Conservation (phyloP, 2,797 vertebrate genomes). For the Emys orbicularis region DNA sequence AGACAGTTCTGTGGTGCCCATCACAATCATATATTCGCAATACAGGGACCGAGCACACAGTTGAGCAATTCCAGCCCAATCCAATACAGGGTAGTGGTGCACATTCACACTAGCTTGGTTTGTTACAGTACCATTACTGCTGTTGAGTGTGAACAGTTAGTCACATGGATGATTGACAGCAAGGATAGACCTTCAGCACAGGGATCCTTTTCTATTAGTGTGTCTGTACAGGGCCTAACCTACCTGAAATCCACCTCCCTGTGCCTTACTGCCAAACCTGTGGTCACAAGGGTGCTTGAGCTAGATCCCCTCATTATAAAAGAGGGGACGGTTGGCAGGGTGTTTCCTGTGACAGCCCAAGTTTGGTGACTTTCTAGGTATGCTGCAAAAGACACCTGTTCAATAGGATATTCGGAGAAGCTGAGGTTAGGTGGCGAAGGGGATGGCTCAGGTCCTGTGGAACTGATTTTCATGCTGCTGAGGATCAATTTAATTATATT, state of each 20-base stretch:
- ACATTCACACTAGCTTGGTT: too few relatives aligned
- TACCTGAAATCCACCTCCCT: not conserved
- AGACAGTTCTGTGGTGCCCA: not conserved
- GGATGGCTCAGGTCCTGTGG: not conserved
- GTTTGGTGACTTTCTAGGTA: not conserved
- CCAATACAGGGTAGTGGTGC: not conserved
- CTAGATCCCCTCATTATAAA: not conserved
- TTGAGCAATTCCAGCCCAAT: not conserved
- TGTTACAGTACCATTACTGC: not conserved
- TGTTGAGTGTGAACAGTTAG: not conserved
- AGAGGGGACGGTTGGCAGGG: not conserved
- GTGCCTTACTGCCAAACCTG: not conserved
- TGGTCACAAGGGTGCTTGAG: not conserved
- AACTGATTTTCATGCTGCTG: not conserved
- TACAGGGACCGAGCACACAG: not conserved
- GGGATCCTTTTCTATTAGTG: not conserved
- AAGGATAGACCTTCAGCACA: not conserved
- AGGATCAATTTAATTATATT: constrained; percentile 19
- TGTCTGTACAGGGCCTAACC: not conserved
- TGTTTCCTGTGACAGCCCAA: not conserved
- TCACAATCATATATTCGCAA: not conserved
- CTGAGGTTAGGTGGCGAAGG: not conserved
- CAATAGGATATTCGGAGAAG: not conserved
- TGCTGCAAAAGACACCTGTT: not conserved
- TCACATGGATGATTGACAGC: too few relatives aligned